Evolutionary conservation across 2,113 vertebrate species (phyloP).

Genomic region (Sinocyclocheilus maitianheensis): DNA sequence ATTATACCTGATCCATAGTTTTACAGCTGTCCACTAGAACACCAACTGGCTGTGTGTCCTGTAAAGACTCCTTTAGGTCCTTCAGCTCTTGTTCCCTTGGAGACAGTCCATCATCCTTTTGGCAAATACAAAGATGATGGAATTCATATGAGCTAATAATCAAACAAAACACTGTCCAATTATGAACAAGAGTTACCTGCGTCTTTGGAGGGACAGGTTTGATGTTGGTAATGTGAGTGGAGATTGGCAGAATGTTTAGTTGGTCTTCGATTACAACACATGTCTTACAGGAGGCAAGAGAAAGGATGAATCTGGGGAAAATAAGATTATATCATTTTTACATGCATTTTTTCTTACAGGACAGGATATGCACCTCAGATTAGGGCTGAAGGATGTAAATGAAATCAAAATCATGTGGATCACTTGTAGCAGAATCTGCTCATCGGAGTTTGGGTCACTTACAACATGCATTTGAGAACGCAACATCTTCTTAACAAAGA

Average conservation of each 20-base stretch:
- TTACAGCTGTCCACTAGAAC: slow-evolving; percentile 90
- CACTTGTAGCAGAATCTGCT: too few species aligned
- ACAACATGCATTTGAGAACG: too few species aligned
- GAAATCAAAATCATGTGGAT: too few species aligned
- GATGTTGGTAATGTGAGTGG: slow-evolving; percentile 87
- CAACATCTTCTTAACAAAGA: too few species aligned
- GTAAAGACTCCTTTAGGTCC: slow-evolving; percentile 90
- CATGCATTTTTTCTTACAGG: background rate
- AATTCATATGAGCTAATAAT: background rate
- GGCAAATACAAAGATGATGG: slow-evolving; percentile 24
- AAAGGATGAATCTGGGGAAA: slow-evolving; percentile 87
- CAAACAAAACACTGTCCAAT: too few species aligned
- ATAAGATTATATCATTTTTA: background rate
- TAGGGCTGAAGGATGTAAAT: background rate
- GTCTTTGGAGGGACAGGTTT: slow-evolving; percentile 84
- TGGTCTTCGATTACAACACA: slow-evolving; percentile 95
- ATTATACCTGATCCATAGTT: slow-evolving; percentile 90
- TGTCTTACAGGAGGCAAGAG: slow-evolving; percentile 90
- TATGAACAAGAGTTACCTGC: slow-evolving; percentile 71
- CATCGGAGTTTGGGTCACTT: too few species aligned
- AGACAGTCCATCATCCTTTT: slow-evolving; percentile 81
- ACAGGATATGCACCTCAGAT: background rate
- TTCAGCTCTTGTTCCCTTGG: slow-evolving; percentile 86
- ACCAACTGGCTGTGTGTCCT: slow-evolving; percentile 94
- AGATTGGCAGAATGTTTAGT: slow-evolving; percentile 92